phyloP scores from a whole-genome alignment of 2,888 invertebrate genomes.

The Escarpia spicata region DNA sequence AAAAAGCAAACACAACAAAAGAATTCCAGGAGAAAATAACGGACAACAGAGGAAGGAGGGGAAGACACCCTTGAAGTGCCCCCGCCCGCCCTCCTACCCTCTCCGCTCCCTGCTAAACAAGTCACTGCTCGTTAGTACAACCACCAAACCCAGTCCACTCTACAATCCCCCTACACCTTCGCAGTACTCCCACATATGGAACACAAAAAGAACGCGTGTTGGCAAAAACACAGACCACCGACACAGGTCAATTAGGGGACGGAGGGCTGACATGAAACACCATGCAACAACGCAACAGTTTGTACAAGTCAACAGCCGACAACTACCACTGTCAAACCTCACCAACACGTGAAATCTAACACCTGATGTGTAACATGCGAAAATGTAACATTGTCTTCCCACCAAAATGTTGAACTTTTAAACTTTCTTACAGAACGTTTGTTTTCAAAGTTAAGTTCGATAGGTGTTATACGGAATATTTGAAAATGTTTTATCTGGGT shows the following conservation, averaged over 20 bases:
- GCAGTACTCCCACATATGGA: neutral
- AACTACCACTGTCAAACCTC: neutral
- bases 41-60: neutral
- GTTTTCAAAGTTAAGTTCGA: conserved; percentile 25
- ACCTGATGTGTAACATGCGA: neutral
- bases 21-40: neutral
- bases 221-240: neutral
- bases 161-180: neutral
- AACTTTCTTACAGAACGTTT: neutral
- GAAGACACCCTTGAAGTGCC: neutral
- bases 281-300: neutral
- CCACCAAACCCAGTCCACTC: neutral
- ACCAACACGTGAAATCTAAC: neutral
- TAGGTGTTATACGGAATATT: neutral
- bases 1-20: neutral
- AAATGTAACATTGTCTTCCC: neutral
- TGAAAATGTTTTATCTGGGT: neutral
- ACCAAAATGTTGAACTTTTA: neutral
- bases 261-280: neutral
- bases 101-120: neutral
- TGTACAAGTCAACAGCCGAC: neutral
- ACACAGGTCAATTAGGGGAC: neutral
- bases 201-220: neutral
- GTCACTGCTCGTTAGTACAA: neutral
- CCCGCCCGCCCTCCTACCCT: neutral